Base-by-base conservation (phyloP, 2,113 vertebrate genomes). In the Cynopterus brachyotis region DNA sequence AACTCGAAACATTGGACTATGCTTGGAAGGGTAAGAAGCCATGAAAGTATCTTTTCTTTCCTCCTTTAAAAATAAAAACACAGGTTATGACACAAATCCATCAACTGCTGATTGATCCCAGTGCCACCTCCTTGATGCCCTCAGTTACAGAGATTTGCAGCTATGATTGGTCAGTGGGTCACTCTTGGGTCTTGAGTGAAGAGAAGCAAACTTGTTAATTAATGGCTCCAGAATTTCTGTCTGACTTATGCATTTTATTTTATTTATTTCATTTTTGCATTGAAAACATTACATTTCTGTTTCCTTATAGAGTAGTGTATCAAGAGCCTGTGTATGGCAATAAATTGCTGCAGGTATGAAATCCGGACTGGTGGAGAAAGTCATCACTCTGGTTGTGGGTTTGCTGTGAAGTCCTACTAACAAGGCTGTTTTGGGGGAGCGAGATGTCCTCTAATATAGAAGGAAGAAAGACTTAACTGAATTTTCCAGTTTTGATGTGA, bases 251-350 rank as follows among this genome's bases (percentile, higher is more conserved):
- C 96, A 66, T 97, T 97, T 96, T 96, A 70, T 97, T 98, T 97
- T 89, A 72, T 97, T 97, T 96, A 95, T 94, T 95, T 93, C 96
- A 96, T 96, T 97, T 95, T 97, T 96, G 75, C 97, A 98, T 97
- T 98, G 89, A 96, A 98, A 97, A 97, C 81, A 96, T 98, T 97
- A 89, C 95, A 98, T 98, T 98, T 98, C 95, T 98, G 97, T 98
- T 98, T 98, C 97, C 96, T 98, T 98, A 78, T 98, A 97, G 98
- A 98, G 96, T 98, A 98, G 98, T 98, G 91, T 98, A 98, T 97
- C 98, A 98, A 97, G 97, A 98, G 96, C 96, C 97, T 98, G 96
- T 98, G 94, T 98, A 93, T 98, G 98, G 98, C 98, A 98, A 96
- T 98, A 98, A 98, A 81, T 98, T 98, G 73, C 95, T 97, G 28